Base-by-base conservation (phyloP, 2,888 invertebrate genomes). In the Apomyelois bistriatella region DNA sequence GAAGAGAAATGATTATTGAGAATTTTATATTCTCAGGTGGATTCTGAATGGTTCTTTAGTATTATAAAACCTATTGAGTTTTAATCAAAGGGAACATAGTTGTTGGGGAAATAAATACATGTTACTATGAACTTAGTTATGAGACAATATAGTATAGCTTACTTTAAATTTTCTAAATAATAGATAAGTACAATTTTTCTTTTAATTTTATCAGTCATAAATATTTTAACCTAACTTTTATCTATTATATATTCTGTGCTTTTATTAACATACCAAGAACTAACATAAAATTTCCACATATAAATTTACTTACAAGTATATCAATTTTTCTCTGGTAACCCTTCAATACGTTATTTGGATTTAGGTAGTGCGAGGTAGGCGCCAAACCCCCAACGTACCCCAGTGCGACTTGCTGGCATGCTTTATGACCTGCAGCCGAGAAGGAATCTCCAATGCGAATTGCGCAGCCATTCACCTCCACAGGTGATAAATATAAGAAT, bases 391-490 rank as follows among this genome's bases (percentile, higher is more conserved):
- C 36, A 28, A 35, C 22, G 36, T 46, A 15, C 52, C 30, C 36
- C 43, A n/a, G 41, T 28, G 43, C 52, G 43, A 36, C 42, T 51
- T 16, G 56, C 46, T 13, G 61, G 69, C 70, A 62, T 72, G 68
- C 67, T 82, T 80, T 81, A 82, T 74, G 74, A 72, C 68, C 60
- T 70, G 66, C 73, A 71, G 66, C 65, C 70, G 68, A 60, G 65
- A 56, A 72, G 73, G 69, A 76, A 77, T 75, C 70, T 70, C 71
- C 70, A 63, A 70, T 72, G 73, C 67, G 75, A 77, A 76, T 74
- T 74, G 72, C 67, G 58, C 66, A 60, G 66, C 70, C 70, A 72
- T 74, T 76, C 68, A 67, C 66, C 64, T 70, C 66, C 70, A 66
- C 65, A 55, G 65, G 71, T 71, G 66, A 74, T 76, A 77, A 76